phyloP scores from a whole-genome alignment of 2,797 vertebrate species.

The Coracias cyanogaster region DNA sequence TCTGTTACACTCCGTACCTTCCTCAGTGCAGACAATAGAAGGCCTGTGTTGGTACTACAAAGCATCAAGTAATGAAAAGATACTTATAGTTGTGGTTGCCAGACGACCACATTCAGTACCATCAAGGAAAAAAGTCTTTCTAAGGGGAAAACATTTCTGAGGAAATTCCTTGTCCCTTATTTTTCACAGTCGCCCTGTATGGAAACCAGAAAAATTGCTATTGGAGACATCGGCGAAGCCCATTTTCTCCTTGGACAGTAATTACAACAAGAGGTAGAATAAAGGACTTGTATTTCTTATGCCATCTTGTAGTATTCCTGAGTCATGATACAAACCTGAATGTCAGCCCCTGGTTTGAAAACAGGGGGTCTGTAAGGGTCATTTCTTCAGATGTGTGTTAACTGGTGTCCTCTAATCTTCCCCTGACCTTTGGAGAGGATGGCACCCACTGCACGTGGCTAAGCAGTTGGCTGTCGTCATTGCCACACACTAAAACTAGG shows the following conservation, averaged over 20 bases:
- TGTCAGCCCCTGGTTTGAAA: background rate
- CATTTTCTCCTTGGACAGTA: background rate
- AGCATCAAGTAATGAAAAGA: background rate
- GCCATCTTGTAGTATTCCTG: background rate
- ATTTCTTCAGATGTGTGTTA: background rate
- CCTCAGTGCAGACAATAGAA: background rate
- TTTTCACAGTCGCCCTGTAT: background rate
- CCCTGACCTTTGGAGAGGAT: background rate
- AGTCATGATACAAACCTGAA: background rate
- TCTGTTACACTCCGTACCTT: background rate
- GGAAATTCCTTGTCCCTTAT: background rate
- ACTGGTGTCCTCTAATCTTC: background rate
- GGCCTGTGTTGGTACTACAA: background rate
- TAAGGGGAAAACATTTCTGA: background rate
- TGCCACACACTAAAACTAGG: background rate
- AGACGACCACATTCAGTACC: background rate
- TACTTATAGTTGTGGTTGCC: background rate
- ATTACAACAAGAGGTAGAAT: background rate
- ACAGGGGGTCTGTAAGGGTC: background rate
- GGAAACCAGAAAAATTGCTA: background rate
- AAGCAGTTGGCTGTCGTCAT: slow-evolving; percentile 2
- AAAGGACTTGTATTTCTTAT: background rate
- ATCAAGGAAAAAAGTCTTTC: background rate
- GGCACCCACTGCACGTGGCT: background rate
- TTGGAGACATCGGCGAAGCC: background rate